Base-by-base conservation (phyloP, 2,888 invertebrate genomes). In the Andrena bucephala region DNA sequence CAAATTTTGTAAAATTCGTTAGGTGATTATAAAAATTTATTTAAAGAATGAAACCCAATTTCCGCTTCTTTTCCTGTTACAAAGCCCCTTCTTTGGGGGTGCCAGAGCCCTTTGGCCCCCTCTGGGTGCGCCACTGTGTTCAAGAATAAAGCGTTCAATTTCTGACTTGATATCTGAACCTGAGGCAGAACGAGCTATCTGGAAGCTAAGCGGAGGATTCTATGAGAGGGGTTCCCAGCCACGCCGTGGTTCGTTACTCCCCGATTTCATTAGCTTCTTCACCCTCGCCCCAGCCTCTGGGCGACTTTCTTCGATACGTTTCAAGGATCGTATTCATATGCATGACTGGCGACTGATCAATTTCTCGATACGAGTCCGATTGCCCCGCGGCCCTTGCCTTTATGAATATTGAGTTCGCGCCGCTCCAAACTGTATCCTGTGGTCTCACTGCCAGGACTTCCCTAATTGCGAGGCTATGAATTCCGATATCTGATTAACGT, bases 311-410 rank as follows among this genome's bases (percentile, higher is more conserved):
- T 69, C 52, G 27, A 24, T 16, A 50, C 57, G 20, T 59, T 59
- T 48, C 42, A 24, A 50, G 36, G 57, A 59, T 31, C 27, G 52
- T 59, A 67, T 70, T 82, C 63, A 75, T 60, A 70, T 77, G 54
- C 67, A 77, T 73, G 70, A 67, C 31, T 27, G 24, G 13, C 29
- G 27, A n/a, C 33, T 57, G 77, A 82, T 83, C 83, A 60, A 67
- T 82, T 77, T 77, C 77, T 77, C 82, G 31, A 70, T 70, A 48
- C 72, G 68, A 70, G 69, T 83, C 73, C 77, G 82, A 82, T 77
- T 77, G 73, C 73, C 69, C 20, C 36, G 54, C 62, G 42, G 31
- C 29, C 24, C 65, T 50, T 8, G 66, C n/a, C 62, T 20, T 59
- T 27, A 73, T 70, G 81, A 83, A 83, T 77, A 73, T 57, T 60